These are phyloP conservation scores for Drosophila ananassae DNA, from an alignment of 1,140 invertebrate genomes.

Conservation along the genomic window DNA sequence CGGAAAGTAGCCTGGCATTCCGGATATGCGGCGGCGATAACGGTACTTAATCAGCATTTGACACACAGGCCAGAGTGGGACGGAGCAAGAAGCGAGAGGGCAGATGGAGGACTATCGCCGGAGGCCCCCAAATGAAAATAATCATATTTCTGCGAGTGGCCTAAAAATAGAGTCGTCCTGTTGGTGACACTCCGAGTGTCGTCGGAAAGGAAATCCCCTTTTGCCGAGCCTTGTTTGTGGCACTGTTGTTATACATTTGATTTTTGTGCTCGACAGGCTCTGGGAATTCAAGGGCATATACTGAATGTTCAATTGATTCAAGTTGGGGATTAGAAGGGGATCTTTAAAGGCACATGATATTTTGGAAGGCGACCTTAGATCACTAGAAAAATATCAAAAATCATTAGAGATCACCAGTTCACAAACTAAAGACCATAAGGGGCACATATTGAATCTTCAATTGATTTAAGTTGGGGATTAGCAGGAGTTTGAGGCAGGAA, in stretches of 20 bases:
- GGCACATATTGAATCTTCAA: too few species aligned
- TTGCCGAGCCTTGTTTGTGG: constrained; percentile 30
- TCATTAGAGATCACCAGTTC: too few species aligned
- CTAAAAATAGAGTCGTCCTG: constrained; percentile 28
- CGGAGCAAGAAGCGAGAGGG: constrained; percentile 1
- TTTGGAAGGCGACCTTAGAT: too few species aligned
- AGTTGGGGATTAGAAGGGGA: too few species aligned
- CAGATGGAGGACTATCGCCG: not conserved
- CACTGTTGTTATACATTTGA: constrained; percentile 56
- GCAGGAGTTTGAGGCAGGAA: too few species aligned
- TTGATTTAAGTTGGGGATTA: too few species aligned
- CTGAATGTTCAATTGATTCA: not conserved
- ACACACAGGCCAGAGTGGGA: constrained; percentile 11
- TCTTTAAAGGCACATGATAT: too few species aligned
- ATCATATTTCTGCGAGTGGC: constrained; percentile 34
- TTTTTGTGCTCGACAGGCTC: not conserved
- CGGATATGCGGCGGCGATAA: constrained; percentile 46
- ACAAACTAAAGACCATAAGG: too few species aligned
- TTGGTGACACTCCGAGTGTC: constrained; percentile 35
- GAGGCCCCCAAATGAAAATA: constrained; percentile 12
- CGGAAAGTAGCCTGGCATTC: constrained; percentile 16
- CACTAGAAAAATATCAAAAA: too few species aligned
- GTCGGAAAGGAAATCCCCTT: constrained; percentile 26
- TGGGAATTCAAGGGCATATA: not conserved
- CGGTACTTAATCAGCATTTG: constrained; percentile 74